Evolutionary conservation across 1,140 invertebrate genomes (phyloP), one percentile per base, ranked within the genome.

Genomic region (Oryctes rhinoceros): DNA sequence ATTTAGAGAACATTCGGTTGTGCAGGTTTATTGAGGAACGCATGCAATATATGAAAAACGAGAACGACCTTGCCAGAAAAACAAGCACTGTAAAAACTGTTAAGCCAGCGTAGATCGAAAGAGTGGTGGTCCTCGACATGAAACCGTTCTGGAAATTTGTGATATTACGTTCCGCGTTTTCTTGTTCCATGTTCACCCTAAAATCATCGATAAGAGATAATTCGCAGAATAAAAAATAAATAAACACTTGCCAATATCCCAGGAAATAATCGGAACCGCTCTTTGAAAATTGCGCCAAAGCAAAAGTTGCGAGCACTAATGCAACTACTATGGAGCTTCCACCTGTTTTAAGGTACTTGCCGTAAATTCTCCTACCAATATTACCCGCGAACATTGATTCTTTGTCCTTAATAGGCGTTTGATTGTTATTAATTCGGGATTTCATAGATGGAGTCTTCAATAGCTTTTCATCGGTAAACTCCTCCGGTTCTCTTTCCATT

Each of bases 11-110:
- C 93, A 98, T 96, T 7, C 87, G 88, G 85, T 97, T 94, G 85
- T 98, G 97, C 0, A 96, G 88, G 20, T 89, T 92, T 75, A 92
- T 91, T 0, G 96, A 97, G 4, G 96, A 93, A 48, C 90, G 89
- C 89, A 96, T 93, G 78, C 95, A 96, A 82, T 95, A 91, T 83
- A 90, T 88, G 81, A 96, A 96, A 86, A 97, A 97, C 5, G 90
- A 85, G 47, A 93, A 90, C 1, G 94, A 94, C 78, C 94, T 88
- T 0, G 93, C 71, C 18, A 91, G 90, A 39, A 93, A 85, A 6
- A 90, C 82, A 6, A 93, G 89, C 5, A 92, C 89, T 0, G 88
- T 86, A 1, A 91, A 84, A 44, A 92, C 91, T 71, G 94, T 89
- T 0, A 84, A 24, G 9, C 15, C 91, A 83, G 90, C 87, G 82